Conservation (phyloP, 2,888 invertebrate species). For the Aproaerema taeniolella region DNA sequence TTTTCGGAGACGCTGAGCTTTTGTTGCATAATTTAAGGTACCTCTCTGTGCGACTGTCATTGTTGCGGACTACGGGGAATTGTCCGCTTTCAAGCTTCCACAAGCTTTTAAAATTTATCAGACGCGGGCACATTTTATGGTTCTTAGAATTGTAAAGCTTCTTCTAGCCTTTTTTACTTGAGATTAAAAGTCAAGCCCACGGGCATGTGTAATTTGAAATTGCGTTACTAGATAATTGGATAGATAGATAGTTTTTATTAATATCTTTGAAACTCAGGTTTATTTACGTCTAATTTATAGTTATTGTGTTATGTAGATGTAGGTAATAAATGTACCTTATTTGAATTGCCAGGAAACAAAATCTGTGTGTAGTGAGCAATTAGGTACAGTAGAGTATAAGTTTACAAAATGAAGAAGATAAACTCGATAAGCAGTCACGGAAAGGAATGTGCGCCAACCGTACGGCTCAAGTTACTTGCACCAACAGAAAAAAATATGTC, state of each 20-base stretch:
- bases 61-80: slow-evolving; percentile 16
- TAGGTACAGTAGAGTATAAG: slow-evolving; percentile 5
- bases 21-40: slow-evolving; percentile 36
- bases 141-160: slow-evolving; percentile 3
- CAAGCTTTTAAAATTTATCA: slow-evolving; percentile 9
- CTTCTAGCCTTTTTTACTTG: slow-evolving; percentile 1
- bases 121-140: slow-evolving; percentile 4
- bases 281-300: no score
- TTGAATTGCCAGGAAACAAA: not conserved
- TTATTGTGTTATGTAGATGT: no score
- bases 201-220: no score
- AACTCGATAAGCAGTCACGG: slow-evolving; percentile 14
- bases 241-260: no score
- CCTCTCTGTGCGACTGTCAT: slow-evolving; percentile 22
- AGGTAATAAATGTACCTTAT: no score
- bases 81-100: slow-evolving; percentile 8
- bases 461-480: no score
- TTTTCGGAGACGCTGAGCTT: slow-evolving; percentile 30
- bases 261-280: no score
- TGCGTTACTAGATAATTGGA: no score
- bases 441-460: slow-evolving; percentile 13
- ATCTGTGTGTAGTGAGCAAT: no score
- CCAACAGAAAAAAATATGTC: no score
- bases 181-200: slow-evolving; percentile 1
- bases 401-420: slow-evolving; percentile 11